Base-by-base conservation (phyloP, 2,113 vertebrate genomes). In the Phyllopteryx taeniolatus region DNA sequence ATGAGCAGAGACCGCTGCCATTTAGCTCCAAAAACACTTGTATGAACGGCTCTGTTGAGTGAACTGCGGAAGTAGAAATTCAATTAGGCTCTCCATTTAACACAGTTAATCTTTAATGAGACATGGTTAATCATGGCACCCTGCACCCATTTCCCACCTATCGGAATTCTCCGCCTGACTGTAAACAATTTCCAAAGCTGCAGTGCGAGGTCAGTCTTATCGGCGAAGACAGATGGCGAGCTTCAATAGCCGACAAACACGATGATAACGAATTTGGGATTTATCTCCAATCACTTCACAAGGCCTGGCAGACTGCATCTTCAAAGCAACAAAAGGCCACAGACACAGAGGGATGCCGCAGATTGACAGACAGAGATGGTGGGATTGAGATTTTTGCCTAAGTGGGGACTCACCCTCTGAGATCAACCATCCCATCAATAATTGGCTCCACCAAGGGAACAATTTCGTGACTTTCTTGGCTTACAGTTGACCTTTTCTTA, bases 161-260 rank as follows among this genome's bases (percentile, higher is more conserved):
- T 81, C 71, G 62, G 74, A 85, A 85, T 81, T 13, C 57, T 82
- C 74, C 72, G 84, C 35, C 12, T 31, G 83, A 74, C 76, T 85
- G 63, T 71, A 65, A 83, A 83, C 85, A 78, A 87, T 75, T 76
- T 66, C 81, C 77, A 73, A 85, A 80, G 75, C 84, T 65, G 31
- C 49, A 77, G 85, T 67, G 76, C 69, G 46, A 83, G 85, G 77
- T 72, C 68, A 72, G 78, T 77, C 88, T 91, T 93, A 92, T 91
- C 90, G 73, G 84, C 13, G 81, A 86, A 90, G 87, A 90, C 90
- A 92, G 91, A 92, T 92, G 92, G 88, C 22, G 88, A 86, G 87
- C 91, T 88, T 90, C 86, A 89, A 93, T 93, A 91, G 89, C 86
- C 90, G 91, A 92, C 91, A 91, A 90, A 91, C 91, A 91, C 83